Base-by-base conservation (phyloP, 2,113 vertebrate species). In the Morone chrysops region DNA sequence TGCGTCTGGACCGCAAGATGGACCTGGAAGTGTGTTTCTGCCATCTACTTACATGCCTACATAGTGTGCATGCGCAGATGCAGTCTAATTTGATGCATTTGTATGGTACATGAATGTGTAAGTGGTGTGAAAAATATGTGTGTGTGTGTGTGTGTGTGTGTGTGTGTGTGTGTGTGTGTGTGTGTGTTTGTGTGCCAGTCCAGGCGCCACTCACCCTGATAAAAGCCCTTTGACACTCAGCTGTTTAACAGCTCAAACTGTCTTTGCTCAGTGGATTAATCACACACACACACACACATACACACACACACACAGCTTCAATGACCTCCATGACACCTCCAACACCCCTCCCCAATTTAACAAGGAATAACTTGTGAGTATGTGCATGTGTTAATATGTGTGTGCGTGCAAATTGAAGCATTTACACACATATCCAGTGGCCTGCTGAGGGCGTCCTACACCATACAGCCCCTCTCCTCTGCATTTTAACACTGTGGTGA, bases 151-250 rank as follows among this genome's bases (percentile, higher is more conserved):
- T 79, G 63, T 25, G 54, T 62, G 70, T 0, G 57, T 76, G 13
- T 68, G 70, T 69, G 72, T 88, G 84, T 89, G 66, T 81, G 51
- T 36, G 51, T 70, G 66, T 65, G 31, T 62, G 62, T 78, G 63
- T 25, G 54, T 62, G 70, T 0, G 57, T 76, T 10, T 68, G 71
- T 69, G 73, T 88, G 84, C 87, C 76, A 70, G 77, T 75, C 75
- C 68, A 84, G 91, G 90, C 83, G 84, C 90, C 93, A 85, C 85
- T 89, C 11, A 63, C 88, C 84, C 85, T 92, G 90, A 92, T 93
- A 92, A 92, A 94, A 93, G 91, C 87, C 86, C 85, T 93, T 90
- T 93, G 92, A 94, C 91, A 89, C 87, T 92, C 93, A 94, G 94
- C 91, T 94, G 91, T 94, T 94, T 89, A 88, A 87, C 90, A 82